Evolutionary conservation across 2,113 vertebrate genomes (phyloP).

Genomic region (Rhombomys opimus): DNA sequence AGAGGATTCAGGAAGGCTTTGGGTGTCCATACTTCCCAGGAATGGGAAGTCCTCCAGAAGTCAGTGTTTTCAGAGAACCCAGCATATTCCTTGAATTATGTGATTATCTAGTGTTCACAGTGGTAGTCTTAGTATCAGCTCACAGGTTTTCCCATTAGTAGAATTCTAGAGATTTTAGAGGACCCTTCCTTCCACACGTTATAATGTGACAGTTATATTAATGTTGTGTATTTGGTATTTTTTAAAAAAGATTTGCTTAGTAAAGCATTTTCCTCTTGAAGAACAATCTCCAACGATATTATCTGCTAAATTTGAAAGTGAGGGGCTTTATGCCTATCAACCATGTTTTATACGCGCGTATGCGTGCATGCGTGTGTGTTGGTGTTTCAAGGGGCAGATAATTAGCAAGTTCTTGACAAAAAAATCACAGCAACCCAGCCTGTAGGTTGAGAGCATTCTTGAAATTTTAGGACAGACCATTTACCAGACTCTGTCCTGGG

Average conservation of each 20-base stretch:
- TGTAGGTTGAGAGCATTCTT: background rate
- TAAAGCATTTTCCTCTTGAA: conserved; percentile 49
- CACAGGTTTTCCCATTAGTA: background rate
- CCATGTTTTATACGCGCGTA: background rate
- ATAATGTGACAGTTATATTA: background rate
- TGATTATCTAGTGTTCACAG: background rate
- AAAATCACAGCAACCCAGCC: background rate
- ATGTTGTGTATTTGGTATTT: background rate
- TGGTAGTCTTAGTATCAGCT: background rate
- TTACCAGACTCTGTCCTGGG: background rate
- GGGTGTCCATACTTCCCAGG: background rate
- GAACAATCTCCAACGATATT: conserved; percentile 9
- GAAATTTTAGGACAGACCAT: background rate
- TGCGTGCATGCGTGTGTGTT: too few species aligned
- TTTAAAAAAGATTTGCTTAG: background rate
- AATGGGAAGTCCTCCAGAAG: background rate
- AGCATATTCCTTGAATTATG: background rate
- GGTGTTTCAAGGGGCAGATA: background rate
- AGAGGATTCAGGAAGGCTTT: background rate
- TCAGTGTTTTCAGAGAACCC: conserved; percentile 5
- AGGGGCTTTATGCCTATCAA: background rate
- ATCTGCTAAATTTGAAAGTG: conserved; percentile 27
- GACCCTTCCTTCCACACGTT: background rate
- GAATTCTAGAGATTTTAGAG: background rate
- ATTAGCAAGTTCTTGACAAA: background rate